Evolutionary conservation across 2,888 invertebrate species (phyloP), one percentile per base, ranked within the genome.

Genomic region (Chorisops tibialis): DNA sequence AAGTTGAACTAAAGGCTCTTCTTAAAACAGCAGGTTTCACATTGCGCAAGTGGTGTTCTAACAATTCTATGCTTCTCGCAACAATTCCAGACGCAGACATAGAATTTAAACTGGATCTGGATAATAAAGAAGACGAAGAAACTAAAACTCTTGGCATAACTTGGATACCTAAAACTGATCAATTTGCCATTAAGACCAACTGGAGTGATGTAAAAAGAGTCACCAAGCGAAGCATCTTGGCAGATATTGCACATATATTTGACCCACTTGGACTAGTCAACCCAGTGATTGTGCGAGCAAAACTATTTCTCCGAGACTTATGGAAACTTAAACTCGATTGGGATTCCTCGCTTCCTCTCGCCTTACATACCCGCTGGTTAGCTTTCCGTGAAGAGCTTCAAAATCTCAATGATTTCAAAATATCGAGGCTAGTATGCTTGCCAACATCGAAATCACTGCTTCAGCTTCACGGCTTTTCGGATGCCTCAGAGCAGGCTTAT

Each of bases 241-340:
- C 45, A 16, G 45, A 45, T 14, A 45, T 45, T 11, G 37, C 37
- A 11, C 37, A 37, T 39, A 30, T 63, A n/a, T 66, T 62, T 38
- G 64, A 65, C 61, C 61, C 65, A 45, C 21, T 67, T 11, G 60
- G 61, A 9, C 9, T 65, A 19, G 24, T 65, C 21, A 51, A 21
- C 21, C 62, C 64, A 48, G 48, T 66, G 16, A 43, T 65, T 6
- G 59, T 65, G 1, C 62, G 30, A 14, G 63, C 56, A 14, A 65
- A 67, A 14, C 58, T 63, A 18, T 59, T 65, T 2, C 7, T 67
- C 37, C 67, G 64, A 41, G 37, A 65, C 19, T 18, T 65, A 9
- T 66, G 64, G 65, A 18, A 19, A 30, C 35, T 62, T 6, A 51
- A 65, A 38, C n/a, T 66, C 9, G 41, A 50, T 14, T 64, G 65